Evolutionary conservation across 2,888 invertebrate genomes (phyloP), one percentile per base, ranked within the genome.

Genomic region (Agapostemon virescens): DNA sequence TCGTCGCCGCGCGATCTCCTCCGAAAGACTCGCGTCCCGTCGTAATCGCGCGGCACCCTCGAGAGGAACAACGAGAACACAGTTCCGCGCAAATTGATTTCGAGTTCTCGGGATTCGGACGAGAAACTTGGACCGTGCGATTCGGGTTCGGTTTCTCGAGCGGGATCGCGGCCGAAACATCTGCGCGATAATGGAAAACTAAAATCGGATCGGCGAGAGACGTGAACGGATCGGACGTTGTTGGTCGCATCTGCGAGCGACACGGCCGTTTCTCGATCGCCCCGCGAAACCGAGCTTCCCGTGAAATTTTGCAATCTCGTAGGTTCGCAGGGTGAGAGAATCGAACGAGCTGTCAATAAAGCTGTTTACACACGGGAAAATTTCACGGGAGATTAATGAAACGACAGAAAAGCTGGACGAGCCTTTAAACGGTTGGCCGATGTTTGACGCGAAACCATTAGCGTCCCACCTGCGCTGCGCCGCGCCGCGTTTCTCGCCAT

Each of bases 311-410:
- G 82, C 83, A 82, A 87, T 67, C 79, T 55, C 78, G 45, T 81
- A 52, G 73, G 73, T 61, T 75, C 58, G 83, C 75, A 80, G 73
- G 80, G 73, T 49, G 45, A 30, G 55, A 74, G 69, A 81, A 80
- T 85, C 77, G 71, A 42, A 9, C 69, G 23, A 26, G 77, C 79
- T 78, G 86, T 79, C 86, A 76, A 86, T 87, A 86, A 87, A 84
- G 84, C 84, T 92, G 90, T 92, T 92, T 90, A 91, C 90, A 90
- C 88, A 87, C 84, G 89, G 85, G 87, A 84, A 88, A 87, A 88
- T 90, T 89, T 86, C 82, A 86, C 83, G 85, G 87, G 89, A 91
- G 90, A 91, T 91, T 88, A 89, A 91, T 91, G 90, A 90, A 88
- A 85, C 88, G 78, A 80, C 73, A 55, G 74, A 79, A 86, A 86